Base-by-base conservation (phyloP, 2,888 invertebrate species). In the Nasonovia ribisnigri region DNA sequence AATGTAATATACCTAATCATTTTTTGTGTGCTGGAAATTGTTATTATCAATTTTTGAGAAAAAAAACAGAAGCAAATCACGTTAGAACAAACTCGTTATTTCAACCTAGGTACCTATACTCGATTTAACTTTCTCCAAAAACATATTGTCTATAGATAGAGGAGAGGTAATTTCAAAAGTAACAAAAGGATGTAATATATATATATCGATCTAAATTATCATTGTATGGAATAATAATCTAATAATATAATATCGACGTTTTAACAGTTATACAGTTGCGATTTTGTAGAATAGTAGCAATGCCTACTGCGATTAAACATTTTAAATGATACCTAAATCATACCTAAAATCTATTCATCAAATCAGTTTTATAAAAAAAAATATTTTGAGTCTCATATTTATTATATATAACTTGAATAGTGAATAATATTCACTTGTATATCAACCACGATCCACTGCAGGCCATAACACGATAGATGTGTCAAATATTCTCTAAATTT, bases 81-180 rank as follows among this genome's bases (percentile, higher is more conserved):
- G 36, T 89, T 43, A 43, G 43, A 89, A 60, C 29, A 46, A 89
- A 57, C 10, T 46, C 42, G 20, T 89, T 60, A 60, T 60, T 89
- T 42, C 0, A 90, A 60, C 46, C 46, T 77, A 57, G 57, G 57
- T 26, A 54, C 54, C 54, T 46, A 46, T 54, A 67, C 46, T 67
- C 46, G 46, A 10, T 60, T 90, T 90, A 46, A 46, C 89, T 90
- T 90, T 90, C 89, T 90, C 89, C 46, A n/a, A 43, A 90, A 67
- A 67, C 20, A 60, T 24, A 90, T 90, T 60, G 29, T 29, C 13
- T 89, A 29, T n/a, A 16, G 51, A 46, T 89, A 60, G 20, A n/a
- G 46, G 10, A 43, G 20, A 67, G 29, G 20, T 46, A 90, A 67
- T 90, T 90, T 46, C 46, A 46, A 90, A 89, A 57, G 43, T 46